These are phyloP conservation scores for Drosophila bocqueti DNA, from an alignment of 1,140 invertebrate species.

Conservation along the genomic window DNA sequence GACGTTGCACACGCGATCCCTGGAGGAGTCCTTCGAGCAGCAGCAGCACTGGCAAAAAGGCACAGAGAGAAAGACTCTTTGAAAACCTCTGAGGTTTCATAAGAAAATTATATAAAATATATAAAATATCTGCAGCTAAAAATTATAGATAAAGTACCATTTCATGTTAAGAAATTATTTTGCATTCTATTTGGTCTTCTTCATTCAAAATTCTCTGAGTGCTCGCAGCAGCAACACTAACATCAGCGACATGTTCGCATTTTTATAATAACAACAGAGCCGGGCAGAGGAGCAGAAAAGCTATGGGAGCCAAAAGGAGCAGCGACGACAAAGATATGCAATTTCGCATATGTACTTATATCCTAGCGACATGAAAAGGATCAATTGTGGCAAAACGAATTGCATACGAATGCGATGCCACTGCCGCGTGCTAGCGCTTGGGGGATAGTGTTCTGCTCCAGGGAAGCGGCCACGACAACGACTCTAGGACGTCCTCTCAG, in stretches of 20 bases:
- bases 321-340: constrained; percentile 80
- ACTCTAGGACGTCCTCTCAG: constrained; percentile 2
- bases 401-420: constrained; percentile 79
- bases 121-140: no score
- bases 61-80: neutral
- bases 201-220: neutral
- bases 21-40: constrained; percentile 43
- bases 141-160: no score
- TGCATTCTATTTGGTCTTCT: neutral
- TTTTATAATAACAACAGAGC: constrained; percentile 60
- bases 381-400: constrained; percentile 84
- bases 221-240: constrained; percentile 1
- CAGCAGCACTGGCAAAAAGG: constrained; percentile 11
- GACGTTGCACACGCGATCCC: constrained; percentile 59
- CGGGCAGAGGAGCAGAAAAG: constrained; percentile 37
- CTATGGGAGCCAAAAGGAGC: constrained; percentile 40
- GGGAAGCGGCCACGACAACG: constrained; percentile 8
- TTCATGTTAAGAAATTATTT: no score
- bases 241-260: constrained; percentile 50
- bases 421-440: constrained; percentile 35
- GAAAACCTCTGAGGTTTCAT: neutral
- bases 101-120: no score
- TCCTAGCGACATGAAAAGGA: constrained; percentile 83
- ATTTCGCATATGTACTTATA: constrained; percentile 84
- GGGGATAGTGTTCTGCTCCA: constrained; percentile 30